These are phyloP conservation scores for Scelioninae gen. 2 DNA, from an alignment of 2,888 invertebrate genomes.

Conservation along the genomic window DNA sequence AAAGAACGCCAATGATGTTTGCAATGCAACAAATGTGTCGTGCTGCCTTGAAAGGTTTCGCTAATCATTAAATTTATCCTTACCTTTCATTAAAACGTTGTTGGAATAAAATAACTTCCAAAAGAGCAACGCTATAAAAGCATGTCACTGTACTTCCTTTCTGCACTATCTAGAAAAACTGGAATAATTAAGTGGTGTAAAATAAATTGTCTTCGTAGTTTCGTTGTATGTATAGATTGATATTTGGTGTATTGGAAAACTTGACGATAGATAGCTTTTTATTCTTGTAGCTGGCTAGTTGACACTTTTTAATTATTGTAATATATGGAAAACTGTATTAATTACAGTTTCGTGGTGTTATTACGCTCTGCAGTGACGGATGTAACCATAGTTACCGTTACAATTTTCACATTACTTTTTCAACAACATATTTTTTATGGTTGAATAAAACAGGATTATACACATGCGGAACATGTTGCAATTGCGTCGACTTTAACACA, in stretches of 20 bases:
- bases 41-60: slow-evolving; percentile 24
- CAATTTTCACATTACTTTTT: no score
- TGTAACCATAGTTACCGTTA: no score
- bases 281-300: no score
- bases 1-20: not conserved
- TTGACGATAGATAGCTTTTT: not conserved
- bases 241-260: not conserved
- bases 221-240: slow-evolving; percentile 13
- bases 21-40: not conserved
- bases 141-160: slow-evolving; percentile 64
- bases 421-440: no score
- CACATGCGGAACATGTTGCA: no score
- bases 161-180: slow-evolving; percentile 59
- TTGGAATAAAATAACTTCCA: slow-evolving; percentile 57
- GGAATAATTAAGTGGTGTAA: slow-evolving; percentile 12
- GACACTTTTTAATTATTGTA: no score
- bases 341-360: no score
- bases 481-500: no score
- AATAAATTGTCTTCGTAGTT: slow-evolving; percentile 20
- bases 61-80: slow-evolving; percentile 12
- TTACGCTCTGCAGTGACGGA: no score
- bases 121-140: slow-evolving; percentile 61
- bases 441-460: no score
- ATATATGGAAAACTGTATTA: no score
- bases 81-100: slow-evolving; percentile 18